phyloP scores from a whole-genome alignment of 1,140 invertebrate species.

The Rhagoletis pomonella region DNA sequence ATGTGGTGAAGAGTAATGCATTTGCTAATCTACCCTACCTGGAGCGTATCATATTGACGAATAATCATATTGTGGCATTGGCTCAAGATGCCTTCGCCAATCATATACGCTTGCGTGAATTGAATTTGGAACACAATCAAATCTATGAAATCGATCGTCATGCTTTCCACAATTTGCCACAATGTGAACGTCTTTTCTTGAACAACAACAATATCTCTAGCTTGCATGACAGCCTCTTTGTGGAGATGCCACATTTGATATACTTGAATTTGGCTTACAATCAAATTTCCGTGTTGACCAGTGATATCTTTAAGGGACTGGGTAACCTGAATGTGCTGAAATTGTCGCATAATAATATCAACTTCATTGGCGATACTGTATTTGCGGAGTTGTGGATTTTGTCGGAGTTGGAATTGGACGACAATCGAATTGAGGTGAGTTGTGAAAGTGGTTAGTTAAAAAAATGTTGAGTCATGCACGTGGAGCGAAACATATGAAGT shows the following conservation, averaged over 20 bases:
- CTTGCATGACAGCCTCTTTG: conserved; percentile 83
- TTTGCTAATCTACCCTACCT: conserved; percentile 83
- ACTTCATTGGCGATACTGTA: conserved; percentile 82
- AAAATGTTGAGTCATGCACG: no score
- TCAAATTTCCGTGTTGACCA: conserved; percentile 80
- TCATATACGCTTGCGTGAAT: conserved; percentile 79
- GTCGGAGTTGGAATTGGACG: conserved; percentile 82
- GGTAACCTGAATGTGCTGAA: conserved; percentile 80
- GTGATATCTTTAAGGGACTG: conserved; percentile 82
- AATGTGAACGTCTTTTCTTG: conserved; percentile 80
- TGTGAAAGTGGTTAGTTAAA: background rate
- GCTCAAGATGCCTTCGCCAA: conserved; percentile 80
- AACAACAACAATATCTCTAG: conserved; percentile 84
- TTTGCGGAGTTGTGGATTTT: conserved; percentile 84
- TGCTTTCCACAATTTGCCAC: conserved; percentile 82
- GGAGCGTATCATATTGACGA: conserved; percentile 79
- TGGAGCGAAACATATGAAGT: no score
- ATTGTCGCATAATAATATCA: conserved; percentile 81
- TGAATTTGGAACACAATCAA: conserved; percentile 83
- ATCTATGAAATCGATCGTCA: conserved; percentile 82
- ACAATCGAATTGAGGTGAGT: conserved; percentile 80
- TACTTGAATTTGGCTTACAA: conserved; percentile 83
- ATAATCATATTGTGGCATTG: conserved; percentile 81
- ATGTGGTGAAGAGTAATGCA: conserved; percentile 79
- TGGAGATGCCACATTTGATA: conserved; percentile 78